Evolutionary conservation across 92 coral and sea anemone genomes (phyloP).

Genomic region (Virgularia gustaviana): DNA sequence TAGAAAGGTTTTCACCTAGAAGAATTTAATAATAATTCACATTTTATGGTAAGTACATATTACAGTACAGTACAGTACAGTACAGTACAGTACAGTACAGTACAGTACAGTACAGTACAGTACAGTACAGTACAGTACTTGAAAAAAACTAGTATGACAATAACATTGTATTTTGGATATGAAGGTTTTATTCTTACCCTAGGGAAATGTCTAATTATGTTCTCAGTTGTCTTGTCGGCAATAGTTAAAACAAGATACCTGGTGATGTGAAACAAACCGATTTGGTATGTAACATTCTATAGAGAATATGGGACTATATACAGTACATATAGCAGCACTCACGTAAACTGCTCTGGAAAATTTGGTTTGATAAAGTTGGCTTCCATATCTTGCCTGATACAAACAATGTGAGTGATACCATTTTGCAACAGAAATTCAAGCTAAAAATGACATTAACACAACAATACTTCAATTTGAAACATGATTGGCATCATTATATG

Average conservation of each 20-base stretch:
- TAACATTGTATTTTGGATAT: background rate
- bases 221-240: slow-evolving; percentile 91
- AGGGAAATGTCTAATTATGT: slow-evolving; percentile 88
- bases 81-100: no score
- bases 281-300: no score
- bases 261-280: no score
- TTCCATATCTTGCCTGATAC: slow-evolving; percentile 87
- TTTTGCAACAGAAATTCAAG: slow-evolving; percentile 62
- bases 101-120: no score
- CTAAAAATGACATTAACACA: no score
- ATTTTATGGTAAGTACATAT: no score
- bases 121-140: no score
- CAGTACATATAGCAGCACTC: no score
- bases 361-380: slow-evolving; percentile 95
- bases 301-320: no score
- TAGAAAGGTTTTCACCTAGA: slow-evolving; percentile 78
- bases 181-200: slow-evolving; percentile 47
- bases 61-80: no score
- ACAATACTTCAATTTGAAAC: no score
- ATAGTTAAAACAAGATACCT: slow-evolving; percentile 91
- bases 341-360: slow-evolving; percentile 84
- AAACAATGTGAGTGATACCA: slow-evolving; percentile 86
- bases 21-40: background rate
- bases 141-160: no score
- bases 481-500: background rate